Base-by-base conservation (phyloP, 2,113 vertebrate genomes). In the Syngnathus floridae region DNA sequence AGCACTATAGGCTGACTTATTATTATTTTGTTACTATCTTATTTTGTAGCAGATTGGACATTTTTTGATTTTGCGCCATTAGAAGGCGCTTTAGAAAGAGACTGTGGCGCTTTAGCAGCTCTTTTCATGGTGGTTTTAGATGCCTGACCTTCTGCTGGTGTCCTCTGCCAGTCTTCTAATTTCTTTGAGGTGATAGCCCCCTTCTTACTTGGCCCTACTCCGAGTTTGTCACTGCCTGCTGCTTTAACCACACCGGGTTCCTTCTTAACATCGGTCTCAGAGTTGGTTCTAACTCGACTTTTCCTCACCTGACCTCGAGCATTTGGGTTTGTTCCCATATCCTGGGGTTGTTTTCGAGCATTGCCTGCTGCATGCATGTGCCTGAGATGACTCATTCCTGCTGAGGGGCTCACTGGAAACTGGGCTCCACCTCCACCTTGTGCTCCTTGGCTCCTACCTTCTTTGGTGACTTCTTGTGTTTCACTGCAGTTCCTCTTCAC, bases 401-500 rank as follows among this genome's bases (percentile, higher is more conserved):
- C 67, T 3, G 86, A 80, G 55, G 88, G 89, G 74, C 87, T 90
- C 12, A 88, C 79, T 4, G 82, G 87, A n/a, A 86, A 86, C 40
- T 83, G 86, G 36, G 71, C 79, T 56, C 82, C 87, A 60, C 55
- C 52, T 11, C 74, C 71, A 0, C 82, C 69, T 63, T 77, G 82
- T 54, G 57, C 83, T 67, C 69, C 84, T 19, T 81, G 76, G 65
- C 82, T 81, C 74, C 69, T 76, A 4, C 75, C 76, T 38, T 91
- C 88, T 0, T 74, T 77, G 31, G 85, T 76, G 19, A 83, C 67
- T 26, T 84, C 87, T 52, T 89, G 80, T 41, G 86, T 90, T 80
- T 92, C 90, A 4, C 90, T 92, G 82, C 83, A 90, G 82, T 90
- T 91, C 64, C 89, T 82, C 75, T 88, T 90, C 1, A 77, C 80